Conservation (phyloP, 2,888 invertebrate species). For the Megalurothrips usitatus region DNA sequence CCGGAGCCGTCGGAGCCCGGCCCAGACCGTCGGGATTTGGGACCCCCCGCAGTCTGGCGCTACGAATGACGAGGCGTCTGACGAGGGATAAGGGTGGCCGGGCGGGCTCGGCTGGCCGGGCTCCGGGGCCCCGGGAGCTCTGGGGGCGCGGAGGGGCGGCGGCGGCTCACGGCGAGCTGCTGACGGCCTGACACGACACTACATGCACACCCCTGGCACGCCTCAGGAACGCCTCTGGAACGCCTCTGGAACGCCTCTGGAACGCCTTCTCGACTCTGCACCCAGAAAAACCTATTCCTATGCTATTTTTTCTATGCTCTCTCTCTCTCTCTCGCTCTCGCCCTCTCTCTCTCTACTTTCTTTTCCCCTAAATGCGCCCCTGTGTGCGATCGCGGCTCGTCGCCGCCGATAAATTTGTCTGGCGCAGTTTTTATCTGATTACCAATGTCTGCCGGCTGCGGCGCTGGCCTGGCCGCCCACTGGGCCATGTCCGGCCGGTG, state of each 20-base stretch:
- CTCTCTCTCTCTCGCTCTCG: neutral
- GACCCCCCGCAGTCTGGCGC: conserved; percentile 2
- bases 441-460: neutral
- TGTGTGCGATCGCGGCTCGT: neutral
- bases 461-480: too few species aligned
- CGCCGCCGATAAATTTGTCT: neutral
- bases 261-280: neutral
- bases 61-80: conserved; percentile 21
- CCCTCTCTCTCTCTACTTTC: neutral
- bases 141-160: too few species aligned
- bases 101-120: too few species aligned
- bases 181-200: too few species aligned
- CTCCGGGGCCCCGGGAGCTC: too few species aligned
- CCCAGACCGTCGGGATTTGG: conserved; percentile 6
- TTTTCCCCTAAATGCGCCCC: neutral
- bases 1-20: neutral
- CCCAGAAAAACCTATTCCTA: neutral
- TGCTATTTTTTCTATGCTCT: neutral
- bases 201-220: too few species aligned
- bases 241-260: neutral
- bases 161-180: too few species aligned
- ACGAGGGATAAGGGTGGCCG: conserved; percentile 1
- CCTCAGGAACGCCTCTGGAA: too few species aligned
- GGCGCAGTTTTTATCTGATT: conserved; percentile 1
- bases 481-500: too few species aligned